Evolutionary conservation across 2,888 invertebrate genomes (phyloP).

Genomic region (Drosophila paracracens): DNA sequence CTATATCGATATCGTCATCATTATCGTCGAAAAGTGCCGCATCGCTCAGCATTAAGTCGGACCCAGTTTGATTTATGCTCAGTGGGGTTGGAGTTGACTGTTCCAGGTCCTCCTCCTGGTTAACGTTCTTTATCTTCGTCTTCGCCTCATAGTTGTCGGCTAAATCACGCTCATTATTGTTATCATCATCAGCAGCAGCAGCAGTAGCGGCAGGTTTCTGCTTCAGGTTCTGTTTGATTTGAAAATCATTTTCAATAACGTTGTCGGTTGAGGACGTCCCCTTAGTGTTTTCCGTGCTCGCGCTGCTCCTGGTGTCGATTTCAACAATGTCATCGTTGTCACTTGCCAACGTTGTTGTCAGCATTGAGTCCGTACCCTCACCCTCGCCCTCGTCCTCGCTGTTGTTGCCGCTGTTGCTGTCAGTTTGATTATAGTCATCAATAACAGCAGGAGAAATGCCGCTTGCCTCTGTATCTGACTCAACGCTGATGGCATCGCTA

Average conservation of each 20-base stretch:
- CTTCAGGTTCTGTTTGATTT: conserved; percentile 70
- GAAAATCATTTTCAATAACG: conserved; percentile 79
- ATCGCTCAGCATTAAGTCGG: conserved; percentile 83
- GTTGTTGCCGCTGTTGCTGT: conserved; percentile 52
- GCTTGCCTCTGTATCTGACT: conserved; percentile 51
- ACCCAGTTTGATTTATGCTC: conserved; percentile 60
- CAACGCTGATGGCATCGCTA: conserved; percentile 45
- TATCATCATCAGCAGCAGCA: conserved; percentile 56
- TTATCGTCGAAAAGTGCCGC: conserved; percentile 64
- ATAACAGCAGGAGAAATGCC: conserved; percentile 66
- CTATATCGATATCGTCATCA: conserved; percentile 82
- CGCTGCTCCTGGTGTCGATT: conserved; percentile 64
- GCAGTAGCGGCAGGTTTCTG: conserved; percentile 50
- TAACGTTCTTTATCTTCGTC: background rate
- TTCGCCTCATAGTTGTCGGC: conserved; percentile 74
- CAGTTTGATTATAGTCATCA: conserved; percentile 81
- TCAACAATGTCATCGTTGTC: conserved; percentile 71
- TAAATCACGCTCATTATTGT: conserved; percentile 82
- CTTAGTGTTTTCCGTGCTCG: conserved; percentile 21
- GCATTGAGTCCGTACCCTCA: conserved; percentile 7
- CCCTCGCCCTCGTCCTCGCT: background rate
- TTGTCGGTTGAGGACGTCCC: conserved; percentile 33
- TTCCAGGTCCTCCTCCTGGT: background rate
- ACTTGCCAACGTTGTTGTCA: conserved; percentile 50
- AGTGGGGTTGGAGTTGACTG: conserved; percentile 18